A percentile compares a stretch with the other conserved stretches of the same genome.
phyloP scores from a whole-genome alignment of 2,113 vertebrate genomes.

The Uropsilus gracilis region DNA sequence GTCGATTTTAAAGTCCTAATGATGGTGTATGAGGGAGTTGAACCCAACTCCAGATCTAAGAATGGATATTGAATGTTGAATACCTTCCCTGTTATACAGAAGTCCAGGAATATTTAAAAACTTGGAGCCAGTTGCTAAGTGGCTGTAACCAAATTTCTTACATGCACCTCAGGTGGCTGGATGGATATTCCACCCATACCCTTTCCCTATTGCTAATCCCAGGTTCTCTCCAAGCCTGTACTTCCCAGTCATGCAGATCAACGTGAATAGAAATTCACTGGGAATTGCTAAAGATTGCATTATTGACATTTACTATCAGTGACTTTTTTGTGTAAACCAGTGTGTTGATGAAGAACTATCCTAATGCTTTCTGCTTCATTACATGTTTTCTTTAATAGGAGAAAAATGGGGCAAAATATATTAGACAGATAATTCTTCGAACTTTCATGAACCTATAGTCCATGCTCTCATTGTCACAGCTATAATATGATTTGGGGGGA shows the following conservation, averaged over 20 bases:
- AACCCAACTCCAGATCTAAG: constrained; percentile 13
- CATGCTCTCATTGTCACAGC: not conserved
- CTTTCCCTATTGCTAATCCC: not conserved
- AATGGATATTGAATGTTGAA: not conserved
- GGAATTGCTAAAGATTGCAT: not conserved
- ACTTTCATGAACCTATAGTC: not conserved
- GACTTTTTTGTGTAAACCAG: not conserved
- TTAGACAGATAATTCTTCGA: not conserved
- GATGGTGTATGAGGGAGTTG: not conserved
- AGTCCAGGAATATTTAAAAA: not conserved
- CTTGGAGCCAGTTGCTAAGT: not conserved
- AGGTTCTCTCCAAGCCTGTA: not conserved
- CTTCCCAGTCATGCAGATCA: not conserved
- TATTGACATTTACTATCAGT: not conserved
- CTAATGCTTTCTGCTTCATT: not conserved
- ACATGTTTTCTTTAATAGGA: not conserved
- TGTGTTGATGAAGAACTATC: not conserved
- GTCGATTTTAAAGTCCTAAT: constrained; percentile 23
- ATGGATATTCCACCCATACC: not conserved
- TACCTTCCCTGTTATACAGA: not conserved
- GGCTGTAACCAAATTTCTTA: not conserved
- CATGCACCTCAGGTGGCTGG: not conserved
- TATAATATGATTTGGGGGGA: not conserved
- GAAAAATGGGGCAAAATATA: not conserved
- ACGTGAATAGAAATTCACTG: not conserved